Evolutionary conservation across 2,797 vertebrate species (phyloP), one percentile per base, ranked within the genome.

Genomic region (Manis pentadactyla): DNA sequence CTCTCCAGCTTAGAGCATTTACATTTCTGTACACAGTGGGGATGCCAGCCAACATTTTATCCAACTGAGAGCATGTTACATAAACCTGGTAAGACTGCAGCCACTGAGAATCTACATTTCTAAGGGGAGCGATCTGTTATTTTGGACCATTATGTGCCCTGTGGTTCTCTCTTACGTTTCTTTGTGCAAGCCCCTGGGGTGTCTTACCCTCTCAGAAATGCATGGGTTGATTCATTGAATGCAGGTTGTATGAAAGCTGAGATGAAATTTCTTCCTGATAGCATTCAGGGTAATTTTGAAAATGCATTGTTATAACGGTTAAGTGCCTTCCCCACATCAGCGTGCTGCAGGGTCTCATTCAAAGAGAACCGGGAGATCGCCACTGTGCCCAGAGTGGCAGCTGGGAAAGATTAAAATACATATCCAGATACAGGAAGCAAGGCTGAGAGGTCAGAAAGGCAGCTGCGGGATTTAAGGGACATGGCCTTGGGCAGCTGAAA

Each of bases 381-480:
- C 91, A 83, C 39, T 93, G 94, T 93, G 97, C 95, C 97, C 97
- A 98, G 97, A 96, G 97, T 93, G 96, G 98, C 98, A 99, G 97
- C 98, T 98, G 98, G 97, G 97, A 91, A 93, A 29, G 17, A 97
- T 97, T 94, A 82, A 93, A 95, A 96, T 87, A 42, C 87, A 93
- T 77, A 4, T 42, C 78, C 77, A 94, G 95, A 97, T 97, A 25
- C 96, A 97, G 96, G 89, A 90, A 96, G 90, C 95, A 59, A 21
- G 1, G 89, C 64, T 97, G 88, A 97, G 96, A 95, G 69, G 95
- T 98, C 97, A 97, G 95, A 96, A 96, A 97, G 97, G 98, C 98
- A 98, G 98, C 98, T 98, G 98, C 90, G 95, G 97, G 97, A 95
- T 97, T 97, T 96, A 96, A 98, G 97, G 96, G 92, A 92, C 17